These are phyloP conservation scores for Cotesia typhae DNA, from an alignment of 1,140 invertebrate genomes.

Conservation along the genomic window DNA sequence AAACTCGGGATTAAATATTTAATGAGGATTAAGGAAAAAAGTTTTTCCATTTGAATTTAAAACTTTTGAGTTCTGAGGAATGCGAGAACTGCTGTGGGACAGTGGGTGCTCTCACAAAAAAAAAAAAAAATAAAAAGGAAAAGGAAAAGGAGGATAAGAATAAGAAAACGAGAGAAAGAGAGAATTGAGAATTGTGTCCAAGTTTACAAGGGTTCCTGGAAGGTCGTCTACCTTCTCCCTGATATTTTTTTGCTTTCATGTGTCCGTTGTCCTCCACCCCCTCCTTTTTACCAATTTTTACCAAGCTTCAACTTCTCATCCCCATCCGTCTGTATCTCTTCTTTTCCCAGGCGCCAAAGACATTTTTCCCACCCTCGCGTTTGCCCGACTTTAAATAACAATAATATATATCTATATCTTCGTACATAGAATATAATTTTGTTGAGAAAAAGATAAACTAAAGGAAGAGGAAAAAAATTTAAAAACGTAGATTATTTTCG, in stretches of 20 bases:
- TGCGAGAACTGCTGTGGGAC: constrained; percentile 20
- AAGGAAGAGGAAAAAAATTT: background rate
- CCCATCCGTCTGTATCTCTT: constrained; percentile 38
- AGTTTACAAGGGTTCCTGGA: constrained; percentile 64
- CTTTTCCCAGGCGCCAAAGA: constrained; percentile 40
- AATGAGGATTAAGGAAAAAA: constrained; percentile 6
- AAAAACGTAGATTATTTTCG: constrained; percentile 7
- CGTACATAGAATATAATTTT: constrained; percentile 8
- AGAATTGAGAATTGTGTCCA: constrained; percentile 50
- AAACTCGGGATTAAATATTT: constrained; percentile 24
- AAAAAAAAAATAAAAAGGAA: background rate
- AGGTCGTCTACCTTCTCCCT: constrained; percentile 62
- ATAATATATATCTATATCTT: constrained; percentile 13
- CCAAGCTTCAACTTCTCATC: background rate
- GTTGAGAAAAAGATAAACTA: background rate
- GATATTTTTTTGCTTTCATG: constrained; percentile 58
- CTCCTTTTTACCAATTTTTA: constrained; percentile 1
- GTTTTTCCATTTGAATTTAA: constrained; percentile 27
- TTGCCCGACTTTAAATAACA: constrained; percentile 6
- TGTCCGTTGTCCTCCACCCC: constrained; percentile 52
- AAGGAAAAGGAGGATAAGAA: constrained; percentile 37
- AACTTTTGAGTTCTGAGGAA: constrained; percentile 3
- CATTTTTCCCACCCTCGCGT: constrained; percentile 34
- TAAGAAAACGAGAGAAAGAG: constrained; percentile 14
- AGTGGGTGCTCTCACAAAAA: constrained; percentile 6